A percentile compares a stretch with the other conserved stretches of the same genome.
These are phyloP conservation scores for Argentina silus DNA, from an alignment of 2,797 vertebrate genomes.

Conservation along the genomic window DNA sequence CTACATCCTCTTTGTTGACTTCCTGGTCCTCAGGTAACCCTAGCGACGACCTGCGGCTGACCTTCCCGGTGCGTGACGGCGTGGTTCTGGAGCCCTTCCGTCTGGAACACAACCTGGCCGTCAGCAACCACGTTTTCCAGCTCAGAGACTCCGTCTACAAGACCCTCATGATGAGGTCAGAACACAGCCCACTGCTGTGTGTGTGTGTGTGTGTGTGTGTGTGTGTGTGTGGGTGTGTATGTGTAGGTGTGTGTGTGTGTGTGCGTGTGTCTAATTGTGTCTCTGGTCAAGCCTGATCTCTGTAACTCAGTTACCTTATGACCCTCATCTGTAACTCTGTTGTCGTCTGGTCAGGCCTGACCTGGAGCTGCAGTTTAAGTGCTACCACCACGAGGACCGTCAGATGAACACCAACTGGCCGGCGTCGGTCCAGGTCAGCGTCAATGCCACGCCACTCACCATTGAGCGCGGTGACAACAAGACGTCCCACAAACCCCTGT, in stretches of 20 bases:
- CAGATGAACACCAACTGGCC: constrained; percentile 98
- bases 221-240: constrained; percentile 11
- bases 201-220: constrained; percentile 8
- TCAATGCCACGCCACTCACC: constrained; percentile 89
- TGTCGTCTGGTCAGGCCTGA: constrained; percentile 78
- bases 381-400: constrained; percentile 93
- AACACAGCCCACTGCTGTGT: background rate
- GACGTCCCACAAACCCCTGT: constrained; percentile 91
- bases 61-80: constrained; percentile 90
- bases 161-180: constrained; percentile 89
- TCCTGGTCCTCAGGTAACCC: constrained; percentile 74
- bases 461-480: constrained; percentile 94
- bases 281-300: too few species aligned
- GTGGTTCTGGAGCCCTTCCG: constrained; percentile 94
- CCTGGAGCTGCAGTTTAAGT: constrained; percentile 94
- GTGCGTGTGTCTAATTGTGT: background rate
- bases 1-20: constrained; percentile 9
- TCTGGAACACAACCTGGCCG: constrained; percentile 92
- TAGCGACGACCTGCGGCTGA: constrained; percentile 89
- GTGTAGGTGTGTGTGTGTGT: background rate
- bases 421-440: constrained; percentile 92
- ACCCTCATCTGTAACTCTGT: background rate
- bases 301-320: background rate
- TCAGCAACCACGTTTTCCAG: constrained; percentile 95
- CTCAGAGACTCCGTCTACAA: constrained; percentile 91